Base-by-base conservation (phyloP, 2,797 vertebrate genomes). In the Tolypeutes matacus region DNA sequence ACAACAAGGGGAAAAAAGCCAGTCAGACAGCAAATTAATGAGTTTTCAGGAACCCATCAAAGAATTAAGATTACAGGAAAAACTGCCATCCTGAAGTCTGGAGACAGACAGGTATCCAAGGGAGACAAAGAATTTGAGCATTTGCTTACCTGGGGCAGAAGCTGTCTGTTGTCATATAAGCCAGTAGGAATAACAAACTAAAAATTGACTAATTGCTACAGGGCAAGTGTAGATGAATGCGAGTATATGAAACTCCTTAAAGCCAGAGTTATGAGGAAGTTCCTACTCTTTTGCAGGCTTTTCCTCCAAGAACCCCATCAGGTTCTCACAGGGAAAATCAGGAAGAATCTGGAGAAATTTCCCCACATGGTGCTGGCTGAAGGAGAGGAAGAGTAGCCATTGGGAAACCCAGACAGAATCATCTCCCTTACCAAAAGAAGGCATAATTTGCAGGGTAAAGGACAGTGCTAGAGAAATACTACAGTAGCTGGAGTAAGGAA, bases 61-160 rank as follows among this genome's bases (percentile, higher is more conserved):
- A 91, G 89, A 93, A 62, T 0, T 80, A n/a, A 92, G 51, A 70
- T 82, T 64, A 78, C 18, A 87, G 34, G 62, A 83, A 18, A 93
- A 62, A 29, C 81, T 31, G 27, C 21, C 46, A 91, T 90, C 78
- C 27, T 69, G 15, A 92, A 58, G 34, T 46, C 46, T 93, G 39
- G 18, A 95, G 36, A 88, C 21, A 94, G 23, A 62, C 2, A 49
- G 27, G 17, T 36, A 14, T 88, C 64, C 86, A 7, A 23, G 34
- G 42, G 76, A 95, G 58, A 46, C 46, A 64, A 12, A 83, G 70
- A 96, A 82, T 10, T 51, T 93, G 58, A 91, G 25, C 14, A 83
- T 36, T 36, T 94, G 60, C 42, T 94, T 89, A 87, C 39, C 31
- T 72, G 23, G 31, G 39, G 23, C 42, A 86, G 34, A 87, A 82